Evolutionary conservation across 2,797 vertebrate genomes (phyloP).

Genomic region (Bradypus variegatus): DNA sequence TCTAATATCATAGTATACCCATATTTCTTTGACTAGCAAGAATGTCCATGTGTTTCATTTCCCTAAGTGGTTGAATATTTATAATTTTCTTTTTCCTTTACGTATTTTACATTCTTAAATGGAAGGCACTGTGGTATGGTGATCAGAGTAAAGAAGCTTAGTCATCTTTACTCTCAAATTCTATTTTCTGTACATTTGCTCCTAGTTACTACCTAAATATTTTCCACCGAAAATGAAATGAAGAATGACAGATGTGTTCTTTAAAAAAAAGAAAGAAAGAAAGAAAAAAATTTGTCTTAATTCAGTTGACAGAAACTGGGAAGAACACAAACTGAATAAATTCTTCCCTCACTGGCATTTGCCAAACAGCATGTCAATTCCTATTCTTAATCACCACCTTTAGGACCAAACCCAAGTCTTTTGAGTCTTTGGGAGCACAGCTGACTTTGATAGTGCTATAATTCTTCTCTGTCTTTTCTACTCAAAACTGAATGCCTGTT

Average conservation of each 20-base stretch:
- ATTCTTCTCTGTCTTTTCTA: not conserved
- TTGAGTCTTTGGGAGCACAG: not conserved
- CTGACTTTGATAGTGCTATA: not conserved
- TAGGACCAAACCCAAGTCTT: not conserved
- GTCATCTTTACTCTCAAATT: not conserved
- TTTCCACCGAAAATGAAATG: not conserved
- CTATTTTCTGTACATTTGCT: not conserved
- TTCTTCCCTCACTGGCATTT: not conserved
- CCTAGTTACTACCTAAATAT: not conserved
- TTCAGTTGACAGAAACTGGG: constrained; percentile 5
- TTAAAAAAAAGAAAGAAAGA: not conserved
- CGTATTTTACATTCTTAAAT: not conserved
- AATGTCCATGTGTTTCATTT: constrained; percentile 12
- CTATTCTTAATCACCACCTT: not conserved
- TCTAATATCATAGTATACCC: not conserved
- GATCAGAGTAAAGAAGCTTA: not conserved
- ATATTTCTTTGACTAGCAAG: not conserved
- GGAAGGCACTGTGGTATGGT: not conserved
- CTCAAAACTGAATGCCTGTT: not conserved
- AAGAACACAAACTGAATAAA: not conserved
- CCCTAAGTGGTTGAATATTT: not conserved
- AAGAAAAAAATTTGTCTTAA: not conserved
- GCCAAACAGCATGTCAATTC: not conserved
- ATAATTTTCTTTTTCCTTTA: not conserved
- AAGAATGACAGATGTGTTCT: not conserved